A percentile compares a stretch with the other conserved stretches of the same genome.
phyloP scores from a whole-genome alignment of 2,113 vertebrate species.

The Charina bottae region DNA sequence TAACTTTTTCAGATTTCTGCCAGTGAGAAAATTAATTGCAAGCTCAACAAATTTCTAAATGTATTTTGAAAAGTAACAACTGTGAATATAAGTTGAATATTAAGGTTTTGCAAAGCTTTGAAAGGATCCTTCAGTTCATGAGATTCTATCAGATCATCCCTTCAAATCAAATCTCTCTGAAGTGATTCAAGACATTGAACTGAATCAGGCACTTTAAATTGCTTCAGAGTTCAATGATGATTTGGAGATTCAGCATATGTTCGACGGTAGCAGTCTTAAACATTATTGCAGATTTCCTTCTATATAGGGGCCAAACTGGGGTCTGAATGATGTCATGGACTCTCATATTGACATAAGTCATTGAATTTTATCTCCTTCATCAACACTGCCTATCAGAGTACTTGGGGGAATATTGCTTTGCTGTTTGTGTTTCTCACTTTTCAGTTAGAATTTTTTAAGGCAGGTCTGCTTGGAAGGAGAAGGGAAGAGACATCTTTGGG shows the following conservation, averaged over 20 bases:
- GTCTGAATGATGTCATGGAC: not conserved
- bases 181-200: not conserved
- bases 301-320: not conserved
- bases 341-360: not conserved
- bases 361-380: not conserved
- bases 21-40: slow-evolving; percentile 30
- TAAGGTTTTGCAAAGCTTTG: not conserved
- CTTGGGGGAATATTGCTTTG: not conserved
- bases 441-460: not conserved
- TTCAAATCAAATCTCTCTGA: not conserved
- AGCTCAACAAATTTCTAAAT: slow-evolving; percentile 43
- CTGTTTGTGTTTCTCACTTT: not conserved
- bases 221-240: not conserved
- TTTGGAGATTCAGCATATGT: not conserved
- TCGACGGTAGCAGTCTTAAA: not conserved
- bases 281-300: not conserved
- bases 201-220: not conserved
- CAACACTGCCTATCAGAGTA: not conserved
- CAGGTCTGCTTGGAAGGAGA: not conserved
- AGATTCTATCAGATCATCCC: not conserved
- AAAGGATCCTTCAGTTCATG: not conserved
- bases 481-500: not conserved
- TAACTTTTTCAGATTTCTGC: slow-evolving; percentile 37
- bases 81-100: not conserved
- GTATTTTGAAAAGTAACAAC: slow-evolving; percentile 37